Base-by-base conservation (phyloP, 2,888 invertebrate species). In the Pardosa pseudoannulata region DNA sequence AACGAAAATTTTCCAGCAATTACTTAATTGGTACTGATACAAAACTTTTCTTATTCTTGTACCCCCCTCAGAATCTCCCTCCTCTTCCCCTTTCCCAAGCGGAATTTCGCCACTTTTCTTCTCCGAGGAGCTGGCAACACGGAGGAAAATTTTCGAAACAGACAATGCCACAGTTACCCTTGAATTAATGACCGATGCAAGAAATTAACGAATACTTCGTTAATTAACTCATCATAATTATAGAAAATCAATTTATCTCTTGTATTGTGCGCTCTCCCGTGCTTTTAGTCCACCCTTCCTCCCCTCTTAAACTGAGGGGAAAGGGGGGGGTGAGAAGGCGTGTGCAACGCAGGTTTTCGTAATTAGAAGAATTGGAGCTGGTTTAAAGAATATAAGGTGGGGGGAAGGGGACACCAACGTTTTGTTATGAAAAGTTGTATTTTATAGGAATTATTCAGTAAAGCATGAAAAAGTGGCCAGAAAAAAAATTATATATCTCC, bases 171-270 rank as follows among this genome's bases (percentile, higher is more conserved):
- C 16, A 19, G 67, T 39, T 41, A 41, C 31, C 29, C 28, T 62
- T 76, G 78, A 78, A 79, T 78, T 72, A 78, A 85, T 78, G 78
- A 78, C 78, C 78, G 73, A 73, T 85, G 83, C 29, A 85, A 85
- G 83, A 85, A 85, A 85, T 85, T 85, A 85, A 85, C 83, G 83
- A 85, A 85, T 85, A 73, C 83, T 85, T 62, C 83, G 68, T 85
- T 85, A 85, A 85, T 85, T 85, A 85, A 85, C 83, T 85, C 83
- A 78, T 85, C 83, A 85, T 85, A 85, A 85, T 85, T 85, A 85
- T 85, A 85, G 83, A 85, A 85, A 85, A 85, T 85, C 83, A 85
- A 85, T 85, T 85, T 85, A 85, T 85, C 83, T 85, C 83, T 65
- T 68, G 75, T 71, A 71, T 75, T 75, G 75, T 71, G 19, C 72